Conservation (phyloP, 2,797 vertebrate genomes). For the Champsocephalus esox region DNA sequence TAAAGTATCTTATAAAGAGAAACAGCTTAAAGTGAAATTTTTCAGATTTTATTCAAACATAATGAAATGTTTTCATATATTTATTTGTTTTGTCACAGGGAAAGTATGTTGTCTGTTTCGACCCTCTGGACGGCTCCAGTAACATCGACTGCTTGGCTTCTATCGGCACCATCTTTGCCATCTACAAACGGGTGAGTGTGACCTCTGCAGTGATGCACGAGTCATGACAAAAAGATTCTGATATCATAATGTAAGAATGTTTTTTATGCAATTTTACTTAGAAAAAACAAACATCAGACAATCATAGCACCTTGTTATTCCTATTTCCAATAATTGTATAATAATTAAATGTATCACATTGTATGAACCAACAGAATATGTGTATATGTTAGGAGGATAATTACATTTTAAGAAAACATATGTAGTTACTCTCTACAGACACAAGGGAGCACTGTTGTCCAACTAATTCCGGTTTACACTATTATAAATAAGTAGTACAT, state of each 20-base stretch:
- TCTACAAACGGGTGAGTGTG: constrained; percentile 92
- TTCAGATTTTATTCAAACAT: not conserved
- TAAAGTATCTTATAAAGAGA: not conserved
- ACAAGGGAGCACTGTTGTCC: constrained; percentile 31
- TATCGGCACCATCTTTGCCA: constrained; percentile 96
- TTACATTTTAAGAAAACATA: not conserved
- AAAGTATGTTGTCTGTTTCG: constrained; percentile 97
- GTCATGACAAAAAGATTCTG: not conserved
- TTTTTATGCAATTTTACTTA: not conserved
- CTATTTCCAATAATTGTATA: not conserved
- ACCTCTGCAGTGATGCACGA: not conserved
- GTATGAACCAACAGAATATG: not conserved
- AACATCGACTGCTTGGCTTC: constrained; percentile 98
- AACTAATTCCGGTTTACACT: not conserved
- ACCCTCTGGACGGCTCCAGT: constrained; percentile 97
- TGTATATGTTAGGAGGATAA: not conserved
- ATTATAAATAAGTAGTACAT: not conserved
- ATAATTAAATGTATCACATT: not conserved
- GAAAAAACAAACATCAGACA: not conserved
- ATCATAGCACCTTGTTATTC: no score
- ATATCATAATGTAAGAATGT: not conserved
- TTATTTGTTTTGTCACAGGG: constrained; percentile 81
- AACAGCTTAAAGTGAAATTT: not conserved
- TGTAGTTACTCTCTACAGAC: constrained; percentile 23
- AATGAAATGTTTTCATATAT: not conserved